A percentile compares a stretch with the other conserved stretches of the same genome.
Evolutionary conservation across 2,888 invertebrate genomes (phyloP).

Genomic region (Dryomyza anilis): DNA sequence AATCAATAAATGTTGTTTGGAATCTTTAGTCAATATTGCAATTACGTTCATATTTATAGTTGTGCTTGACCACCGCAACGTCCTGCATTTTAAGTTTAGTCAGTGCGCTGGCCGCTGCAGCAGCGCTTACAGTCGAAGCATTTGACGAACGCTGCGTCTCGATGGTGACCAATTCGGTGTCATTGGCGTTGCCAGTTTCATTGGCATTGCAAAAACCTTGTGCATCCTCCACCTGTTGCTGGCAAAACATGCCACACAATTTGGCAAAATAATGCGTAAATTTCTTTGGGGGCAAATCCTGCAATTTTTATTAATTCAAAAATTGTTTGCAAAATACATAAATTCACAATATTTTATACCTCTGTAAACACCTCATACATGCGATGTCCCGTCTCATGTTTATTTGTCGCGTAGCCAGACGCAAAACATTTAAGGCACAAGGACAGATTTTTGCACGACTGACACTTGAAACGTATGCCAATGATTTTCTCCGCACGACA

Average conservation of each 20-base stretch:
- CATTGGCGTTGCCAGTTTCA: conserved; percentile 41
- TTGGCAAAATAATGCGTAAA: conserved; percentile 51
- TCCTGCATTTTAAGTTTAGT: conserved; percentile 15
- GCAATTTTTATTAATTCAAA: conserved; percentile 10
- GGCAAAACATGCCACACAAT: conserved; percentile 48
- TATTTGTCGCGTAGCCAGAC: conserved; percentile 47
- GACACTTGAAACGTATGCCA: conserved; percentile 60
- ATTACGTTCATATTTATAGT: conserved; percentile 22
- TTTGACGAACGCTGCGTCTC: conserved; percentile 30
- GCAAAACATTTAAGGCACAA: conserved; percentile 59
- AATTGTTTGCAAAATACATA: background rate
- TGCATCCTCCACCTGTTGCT: conserved; percentile 34
- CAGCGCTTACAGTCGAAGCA: conserved; percentile 7
- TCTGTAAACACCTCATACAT: conserved; percentile 58
- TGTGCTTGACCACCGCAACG: background rate
- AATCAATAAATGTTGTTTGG: background rate
- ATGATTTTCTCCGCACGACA: conserved; percentile 54
- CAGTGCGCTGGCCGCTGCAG: conserved; percentile 17
- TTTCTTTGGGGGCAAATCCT: conserved; percentile 51
- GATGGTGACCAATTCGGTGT: conserved; percentile 43
- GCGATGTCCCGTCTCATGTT: conserved; percentile 54
- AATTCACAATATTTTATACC: background rate
- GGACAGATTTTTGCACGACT: conserved; percentile 54
- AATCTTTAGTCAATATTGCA: too few relatives aligned
- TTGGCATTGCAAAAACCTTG: conserved; percentile 52